Evolutionary conservation across 2,797 vertebrate species (phyloP), one percentile per base, ranked within the genome.

Genomic region (Fistularia tabacaria): DNA sequence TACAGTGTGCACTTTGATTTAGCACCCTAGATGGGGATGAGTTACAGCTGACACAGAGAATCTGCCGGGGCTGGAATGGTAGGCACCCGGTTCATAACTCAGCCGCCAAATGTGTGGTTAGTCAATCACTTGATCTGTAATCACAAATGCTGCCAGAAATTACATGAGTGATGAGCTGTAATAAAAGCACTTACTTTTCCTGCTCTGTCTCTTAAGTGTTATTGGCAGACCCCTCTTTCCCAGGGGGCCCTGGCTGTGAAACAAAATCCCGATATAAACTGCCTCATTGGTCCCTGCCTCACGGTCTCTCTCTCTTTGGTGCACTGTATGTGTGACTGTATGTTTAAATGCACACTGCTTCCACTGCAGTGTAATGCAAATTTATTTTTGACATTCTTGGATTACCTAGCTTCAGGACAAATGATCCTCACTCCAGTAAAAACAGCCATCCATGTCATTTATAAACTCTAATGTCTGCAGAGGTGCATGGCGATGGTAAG

Each of bases 91-190:
- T 91, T 92, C 92, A 92, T 96, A 95, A 95, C 92, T 97, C 95
- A 96, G 87, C 91, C 6, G 83, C 87, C 76, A 89, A 94, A 93
- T 90, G 90, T 95, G 93, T 94, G 93, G 92, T 96, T 94, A 97
- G 94, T 96, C 94, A 96, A 95, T 96, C 93, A 95, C 94, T 91
- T 94, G 92, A 94, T 95, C 93, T 95, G 94, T 95, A 96, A 96
- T 94, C 93, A 93, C 93, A 94, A 97, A 93, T 90, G 82, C 92
- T 96, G 93, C 89, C 93, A 95, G 92, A 91, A 92, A 95, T 87
- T 92, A 92, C 92, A 94, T 96, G 94, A 97, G 92, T 94, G 95
- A 95, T 91, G 87, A 92, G 88, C 88, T 85, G 77, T 85, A 93
- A 91, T 95, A 94, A 96, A 95, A 94, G 91, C 88, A 85, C 88